These are phyloP conservation scores for Psettodes erumei DNA, from an alignment of 2,113 vertebrate species.

Conservation along the genomic window DNA sequence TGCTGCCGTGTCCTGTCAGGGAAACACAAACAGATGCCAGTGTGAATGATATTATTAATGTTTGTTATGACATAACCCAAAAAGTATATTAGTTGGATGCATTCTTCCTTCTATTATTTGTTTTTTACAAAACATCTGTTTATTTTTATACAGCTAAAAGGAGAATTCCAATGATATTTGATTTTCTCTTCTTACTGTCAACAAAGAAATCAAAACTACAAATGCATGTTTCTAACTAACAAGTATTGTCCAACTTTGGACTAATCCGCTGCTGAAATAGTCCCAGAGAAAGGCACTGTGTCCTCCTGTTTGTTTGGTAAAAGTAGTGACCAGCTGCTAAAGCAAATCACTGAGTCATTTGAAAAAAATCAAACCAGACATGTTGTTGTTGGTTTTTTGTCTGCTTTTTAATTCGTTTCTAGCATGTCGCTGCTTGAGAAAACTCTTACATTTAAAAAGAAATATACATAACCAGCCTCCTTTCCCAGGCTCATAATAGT, in stretches of 20 bases:
- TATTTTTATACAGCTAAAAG: no score
- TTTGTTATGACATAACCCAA: neutral
- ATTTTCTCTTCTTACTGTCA: no score
- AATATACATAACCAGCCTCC: neutral
- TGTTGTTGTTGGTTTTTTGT: no score
- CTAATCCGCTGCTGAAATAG: neutral
- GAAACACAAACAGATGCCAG: neutral
- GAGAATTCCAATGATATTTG: no score
- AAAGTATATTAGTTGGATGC: neutral
- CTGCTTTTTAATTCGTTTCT: neutral
- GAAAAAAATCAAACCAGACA: no score
- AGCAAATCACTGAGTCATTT: no score
- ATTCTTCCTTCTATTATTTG: neutral
- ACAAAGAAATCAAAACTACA: no score
- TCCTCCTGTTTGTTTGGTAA: neutral
- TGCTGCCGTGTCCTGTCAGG: neutral
- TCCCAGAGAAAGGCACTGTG: neutral
- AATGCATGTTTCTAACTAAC: no score
- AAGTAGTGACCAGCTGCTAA: no score
- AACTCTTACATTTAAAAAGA: neutral
- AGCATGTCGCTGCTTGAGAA: neutral
- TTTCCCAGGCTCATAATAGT: slow-evolving; percentile 6
- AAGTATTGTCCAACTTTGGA: neutral
- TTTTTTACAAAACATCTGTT: no score
- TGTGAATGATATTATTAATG: neutral